These are phyloP conservation scores for Plodia interpunctella DNA, from an alignment of 1,140 invertebrate species.

Conservation along the genomic window DNA sequence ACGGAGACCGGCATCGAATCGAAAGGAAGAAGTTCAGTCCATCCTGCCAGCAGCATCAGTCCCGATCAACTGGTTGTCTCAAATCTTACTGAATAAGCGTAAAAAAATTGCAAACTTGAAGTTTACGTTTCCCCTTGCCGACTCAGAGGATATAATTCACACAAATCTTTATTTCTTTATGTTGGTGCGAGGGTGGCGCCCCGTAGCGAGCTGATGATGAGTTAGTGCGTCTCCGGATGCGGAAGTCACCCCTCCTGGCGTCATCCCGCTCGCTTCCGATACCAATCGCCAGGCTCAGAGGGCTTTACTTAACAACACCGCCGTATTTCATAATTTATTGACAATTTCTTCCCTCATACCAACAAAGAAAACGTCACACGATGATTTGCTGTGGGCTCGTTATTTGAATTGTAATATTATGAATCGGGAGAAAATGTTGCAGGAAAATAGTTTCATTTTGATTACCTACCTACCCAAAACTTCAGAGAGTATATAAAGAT, in stretches of 20 bases:
- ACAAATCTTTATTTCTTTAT: constrained; percentile 69
- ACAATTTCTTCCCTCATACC: constrained; percentile 20
- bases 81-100: no score
- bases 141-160: constrained; percentile 61
- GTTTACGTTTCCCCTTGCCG: constrained; percentile 48
- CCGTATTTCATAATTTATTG: constrained; percentile 66
- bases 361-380: neutral
- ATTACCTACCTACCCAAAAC: neutral
- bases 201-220: constrained; percentile 66
- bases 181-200: constrained; percentile 39
- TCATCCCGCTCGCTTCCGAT: constrained; percentile 63
- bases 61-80: no score
- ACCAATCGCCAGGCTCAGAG: constrained; percentile 44
- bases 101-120: constrained; percentile 18
- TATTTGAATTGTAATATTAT: neutral
- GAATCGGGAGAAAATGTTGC: no score
- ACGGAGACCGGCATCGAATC: no score
- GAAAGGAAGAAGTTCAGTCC: no score
- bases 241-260: constrained; percentile 62
- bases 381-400: constrained; percentile 3
- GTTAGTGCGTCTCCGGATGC: constrained; percentile 59
- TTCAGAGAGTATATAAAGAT: no score
- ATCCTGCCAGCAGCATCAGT: no score
- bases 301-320: constrained; percentile 44
- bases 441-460: neutral